Evolutionary conservation across 2,888 invertebrate species (phyloP).

Genomic region (Caenorhabditis sulstoni): DNA sequence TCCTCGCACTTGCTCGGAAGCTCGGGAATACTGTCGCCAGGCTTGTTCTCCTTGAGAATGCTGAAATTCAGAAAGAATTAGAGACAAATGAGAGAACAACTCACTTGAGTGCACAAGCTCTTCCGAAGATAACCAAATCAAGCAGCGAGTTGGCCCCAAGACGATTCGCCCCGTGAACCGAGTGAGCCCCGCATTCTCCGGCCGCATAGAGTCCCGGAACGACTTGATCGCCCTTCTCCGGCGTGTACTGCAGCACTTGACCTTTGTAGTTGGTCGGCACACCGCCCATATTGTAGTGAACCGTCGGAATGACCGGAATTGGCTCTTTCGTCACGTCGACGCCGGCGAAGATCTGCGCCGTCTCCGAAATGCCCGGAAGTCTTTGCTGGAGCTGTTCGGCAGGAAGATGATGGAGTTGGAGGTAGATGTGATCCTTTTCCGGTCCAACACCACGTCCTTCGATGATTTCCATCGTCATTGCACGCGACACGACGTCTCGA

Average conservation of each 20-base stretch:
- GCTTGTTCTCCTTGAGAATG: constrained; percentile 82
- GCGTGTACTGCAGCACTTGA: constrained; percentile 83
- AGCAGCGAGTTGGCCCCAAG: constrained; percentile 97
- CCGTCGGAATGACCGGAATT: constrained; percentile 97
- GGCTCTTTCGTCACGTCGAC: constrained; percentile 98
- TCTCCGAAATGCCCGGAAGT: constrained; percentile 93
- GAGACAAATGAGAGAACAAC: background rate
- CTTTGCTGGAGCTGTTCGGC: constrained; percentile 88
- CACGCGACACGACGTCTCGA: constrained; percentile 96
- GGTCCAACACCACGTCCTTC: constrained; percentile 88
- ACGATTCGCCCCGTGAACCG: constrained; percentile 98
- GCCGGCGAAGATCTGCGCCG: constrained; percentile 98
- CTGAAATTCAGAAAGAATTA: constrained; percentile 31
- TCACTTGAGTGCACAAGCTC: constrained; percentile 89
- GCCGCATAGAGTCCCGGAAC: constrained; percentile 94
- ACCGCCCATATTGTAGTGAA: constrained; percentile 99
- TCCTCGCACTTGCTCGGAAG: constrained; percentile 92
- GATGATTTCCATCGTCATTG: constrained; percentile 97
- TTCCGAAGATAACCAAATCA: constrained; percentile 97
- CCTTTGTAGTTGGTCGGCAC: constrained; percentile 97
- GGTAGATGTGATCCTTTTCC: constrained; percentile 84
- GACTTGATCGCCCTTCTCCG: constrained; percentile 82
- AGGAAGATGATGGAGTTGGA: constrained; percentile 94
- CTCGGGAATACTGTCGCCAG: constrained; percentile 89
- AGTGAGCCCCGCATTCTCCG: constrained; percentile 94